Evolutionary conservation across 2,113 vertebrate species (phyloP), one percentile per base, ranked within the genome.

Genomic region (Ellobius talpinus): DNA sequence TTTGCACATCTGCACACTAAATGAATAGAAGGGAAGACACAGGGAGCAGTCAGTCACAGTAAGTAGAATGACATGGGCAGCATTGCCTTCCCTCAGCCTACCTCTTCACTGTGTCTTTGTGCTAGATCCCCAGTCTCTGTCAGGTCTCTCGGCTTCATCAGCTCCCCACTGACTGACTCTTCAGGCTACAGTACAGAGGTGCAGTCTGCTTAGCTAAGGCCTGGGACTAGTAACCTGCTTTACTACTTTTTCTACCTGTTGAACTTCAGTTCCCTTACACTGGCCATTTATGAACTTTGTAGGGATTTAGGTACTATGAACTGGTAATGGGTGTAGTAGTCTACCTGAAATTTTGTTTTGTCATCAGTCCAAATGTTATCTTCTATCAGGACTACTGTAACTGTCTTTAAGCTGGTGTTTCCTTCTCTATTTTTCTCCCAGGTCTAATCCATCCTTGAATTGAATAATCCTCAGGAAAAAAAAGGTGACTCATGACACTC

Each of bases 391-490:
- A 77, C 45, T 42, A 33, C 1, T 66, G 11, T n/a, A 93, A 24
- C 13, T 13, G 10, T 66, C 70, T 87, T 78, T 87, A 39, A 91
- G 42, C 61, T 94, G 78, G 78, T 72, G 14, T 92, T 17, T 68
- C 24, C 24, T 76, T 29, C 73, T 89, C 39, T 86, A 36, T 89
- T 81, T 92, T 92, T 45, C 77, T 65, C 47, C 47, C n/a, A 68
- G 24, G 16, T 89, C 61, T 63, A 29, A 93, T 36, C 24, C 50
- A 73, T 77, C 47, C 68, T 63, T 42, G 36, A 3, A 74, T 0
- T 74, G 73, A 89, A 73, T 87, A 29, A 77, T 73, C 74, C 87
- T 87, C 72, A 61, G 87, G 82, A 91, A 95, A 92, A 21, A 74
- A 39, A 76, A 26, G 12, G 11, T 45, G 42, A 45, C 12, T 89